These are phyloP conservation scores for Desoria tigrina DNA, from an alignment of 2,888 invertebrate genomes.

Conservation along the genomic window DNA sequence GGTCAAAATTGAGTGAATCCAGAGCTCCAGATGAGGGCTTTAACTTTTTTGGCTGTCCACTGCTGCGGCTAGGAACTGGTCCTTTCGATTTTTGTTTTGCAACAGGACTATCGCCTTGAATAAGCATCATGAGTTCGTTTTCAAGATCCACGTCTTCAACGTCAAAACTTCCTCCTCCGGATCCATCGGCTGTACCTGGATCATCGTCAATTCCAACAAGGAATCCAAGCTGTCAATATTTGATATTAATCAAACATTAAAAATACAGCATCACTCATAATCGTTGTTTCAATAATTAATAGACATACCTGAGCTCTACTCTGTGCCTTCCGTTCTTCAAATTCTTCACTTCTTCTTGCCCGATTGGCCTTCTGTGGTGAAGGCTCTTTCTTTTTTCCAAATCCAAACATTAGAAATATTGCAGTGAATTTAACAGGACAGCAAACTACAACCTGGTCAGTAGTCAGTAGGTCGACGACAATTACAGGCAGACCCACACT, in stretches of 20 bases:
- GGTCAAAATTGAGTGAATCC: constrained; percentile 19
- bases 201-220: constrained; percentile 63
- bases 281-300: not conserved
- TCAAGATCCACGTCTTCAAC: constrained; percentile 78
- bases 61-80: constrained; percentile 11
- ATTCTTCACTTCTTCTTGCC: constrained; percentile 48
- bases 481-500: no score
- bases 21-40: not conserved
- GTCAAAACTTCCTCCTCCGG: constrained; percentile 59
- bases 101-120: constrained; percentile 32
- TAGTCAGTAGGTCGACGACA: no score
- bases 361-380: constrained; percentile 49
- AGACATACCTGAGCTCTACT: constrained; percentile 55
- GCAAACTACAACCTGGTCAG: no score
- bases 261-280: no score
- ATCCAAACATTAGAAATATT: constrained; percentile 57
- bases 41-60: constrained; percentile 4
- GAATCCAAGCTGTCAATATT: constrained; percentile 74
- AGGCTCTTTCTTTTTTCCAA: constrained; percentile 55
- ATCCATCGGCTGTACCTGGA: constrained; percentile 60
- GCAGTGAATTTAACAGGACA: no score
- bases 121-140: constrained; percentile 77
- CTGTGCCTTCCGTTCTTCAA: constrained; percentile 37
- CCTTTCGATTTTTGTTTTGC: constrained; percentile 2
- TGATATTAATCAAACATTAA: no score